A percentile compares a stretch with the other conserved stretches of the same genome.
Evolutionary conservation across 2,113 vertebrate genomes (phyloP).

Genomic region (Taxidea taxus): DNA sequence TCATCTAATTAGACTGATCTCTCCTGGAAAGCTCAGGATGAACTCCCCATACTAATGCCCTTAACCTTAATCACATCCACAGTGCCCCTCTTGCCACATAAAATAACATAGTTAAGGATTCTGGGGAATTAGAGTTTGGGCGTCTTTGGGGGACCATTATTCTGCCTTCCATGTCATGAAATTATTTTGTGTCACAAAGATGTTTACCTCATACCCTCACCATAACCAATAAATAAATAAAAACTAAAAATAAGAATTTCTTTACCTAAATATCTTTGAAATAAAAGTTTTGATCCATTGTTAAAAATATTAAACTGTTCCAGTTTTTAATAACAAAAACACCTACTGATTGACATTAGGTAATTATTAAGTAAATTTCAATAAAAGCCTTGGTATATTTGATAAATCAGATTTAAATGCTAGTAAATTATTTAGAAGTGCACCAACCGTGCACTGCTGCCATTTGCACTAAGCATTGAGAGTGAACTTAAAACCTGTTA

Average conservation of each 20-base stretch:
- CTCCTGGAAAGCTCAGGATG: not conserved
- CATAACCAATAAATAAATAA: not conserved
- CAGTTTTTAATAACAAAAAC: not conserved
- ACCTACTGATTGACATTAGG: not conserved
- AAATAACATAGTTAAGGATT: not conserved
- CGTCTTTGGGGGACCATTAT: not conserved
- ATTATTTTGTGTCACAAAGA: slow-evolving; percentile 1
- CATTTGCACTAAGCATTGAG: not conserved
- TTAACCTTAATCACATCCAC: not conserved
- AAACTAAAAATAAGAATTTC: not conserved
- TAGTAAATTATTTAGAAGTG: not conserved
- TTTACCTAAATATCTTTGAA: not conserved
- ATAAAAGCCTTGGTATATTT: not conserved
- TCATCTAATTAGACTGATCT: not conserved
- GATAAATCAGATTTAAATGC: not conserved
- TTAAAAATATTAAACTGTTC: not conserved
- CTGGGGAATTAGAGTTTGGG: not conserved
- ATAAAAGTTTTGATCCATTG: not conserved
- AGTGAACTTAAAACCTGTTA: not conserved
- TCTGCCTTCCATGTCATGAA: not conserved
- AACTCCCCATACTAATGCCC: not conserved
- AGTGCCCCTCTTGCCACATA: not conserved
- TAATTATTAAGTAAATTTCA: not conserved
- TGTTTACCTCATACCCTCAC: not conserved
- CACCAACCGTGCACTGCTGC: not conserved